These are phyloP conservation scores for Jacana jacana DNA, from an alignment of 2,113 vertebrate species.

Conservation along the genomic window DNA sequence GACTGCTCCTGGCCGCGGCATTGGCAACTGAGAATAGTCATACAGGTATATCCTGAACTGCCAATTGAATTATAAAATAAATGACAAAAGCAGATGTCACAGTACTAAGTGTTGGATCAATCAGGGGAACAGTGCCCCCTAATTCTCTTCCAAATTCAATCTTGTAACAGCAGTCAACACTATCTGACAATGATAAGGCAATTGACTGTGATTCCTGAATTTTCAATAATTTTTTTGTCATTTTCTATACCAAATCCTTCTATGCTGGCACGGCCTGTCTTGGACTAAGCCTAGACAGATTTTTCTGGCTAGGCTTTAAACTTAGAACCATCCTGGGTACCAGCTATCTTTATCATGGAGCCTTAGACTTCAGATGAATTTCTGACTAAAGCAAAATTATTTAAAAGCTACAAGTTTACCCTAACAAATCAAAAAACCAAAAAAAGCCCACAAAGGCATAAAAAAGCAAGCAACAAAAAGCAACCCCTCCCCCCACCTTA, in stretches of 20 bases:
- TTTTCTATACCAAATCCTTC: not conserved
- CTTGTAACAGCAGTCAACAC: not conserved
- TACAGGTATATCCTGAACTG: not conserved
- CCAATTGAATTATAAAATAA: not conserved
- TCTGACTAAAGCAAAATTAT: not conserved
- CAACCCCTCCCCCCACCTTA: too few relatives aligned
- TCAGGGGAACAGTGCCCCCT: not conserved
- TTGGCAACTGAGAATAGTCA: not conserved
- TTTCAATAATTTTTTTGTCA: not conserved
- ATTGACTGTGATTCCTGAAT: not conserved
- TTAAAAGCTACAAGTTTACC: not conserved
- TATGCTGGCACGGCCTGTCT: not conserved
- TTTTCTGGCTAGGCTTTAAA: not conserved
- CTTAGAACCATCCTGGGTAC: not conserved
- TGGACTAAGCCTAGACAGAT: not conserved
- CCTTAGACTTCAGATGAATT: not conserved
- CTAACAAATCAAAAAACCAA: not conserved
- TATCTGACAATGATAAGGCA: not conserved
- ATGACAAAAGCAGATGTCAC: not conserved
- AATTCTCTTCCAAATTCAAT: not conserved
- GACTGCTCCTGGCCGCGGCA: too few relatives aligned
- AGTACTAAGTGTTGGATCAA: not conserved
- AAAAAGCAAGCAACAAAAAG: not conserved
- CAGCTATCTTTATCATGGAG: not conserved
- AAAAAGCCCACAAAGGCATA: not conserved